These are phyloP conservation scores for Acromyrmex echinatior DNA, from an alignment of 1,140 invertebrate genomes.

Conservation along the genomic window DNA sequence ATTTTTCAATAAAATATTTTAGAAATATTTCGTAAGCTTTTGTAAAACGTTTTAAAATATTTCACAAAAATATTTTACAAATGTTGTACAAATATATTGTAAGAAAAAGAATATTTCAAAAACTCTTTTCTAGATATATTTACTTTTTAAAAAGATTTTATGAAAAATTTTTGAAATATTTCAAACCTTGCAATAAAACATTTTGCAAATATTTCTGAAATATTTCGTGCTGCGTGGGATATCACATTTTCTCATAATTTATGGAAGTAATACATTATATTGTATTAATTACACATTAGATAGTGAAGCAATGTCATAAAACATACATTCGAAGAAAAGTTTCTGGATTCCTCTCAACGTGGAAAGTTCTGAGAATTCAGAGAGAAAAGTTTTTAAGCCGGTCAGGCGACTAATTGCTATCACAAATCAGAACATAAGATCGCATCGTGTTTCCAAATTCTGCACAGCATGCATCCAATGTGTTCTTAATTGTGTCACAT, in stretches of 20 bases:
- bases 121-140: too few relatives aligned
- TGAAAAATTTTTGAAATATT: too few relatives aligned
- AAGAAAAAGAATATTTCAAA: too few relatives aligned
- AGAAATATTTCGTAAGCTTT: too few relatives aligned
- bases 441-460: not conserved
- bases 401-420: slow-evolving; percentile 7
- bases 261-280: not conserved
- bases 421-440: not conserved
- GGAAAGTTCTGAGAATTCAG: not conserved
- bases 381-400: not conserved
- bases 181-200: too few relatives aligned
- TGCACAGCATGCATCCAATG: not conserved
- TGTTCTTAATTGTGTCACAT: not conserved
- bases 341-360: not conserved
- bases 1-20: too few relatives aligned
- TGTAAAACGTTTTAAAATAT: too few relatives aligned
- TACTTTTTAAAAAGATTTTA: too few relatives aligned
- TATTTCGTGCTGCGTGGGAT: too few relatives aligned
- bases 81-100: too few relatives aligned
- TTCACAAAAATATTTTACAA: too few relatives aligned
- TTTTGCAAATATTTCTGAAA: too few relatives aligned
- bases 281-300: not conserved
- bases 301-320: not conserved
- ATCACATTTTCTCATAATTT: not conserved
- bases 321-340: not conserved